Evolutionary conservation across 2,888 invertebrate genomes (phyloP).

Genomic region (Drosophila mercatorum): DNA sequence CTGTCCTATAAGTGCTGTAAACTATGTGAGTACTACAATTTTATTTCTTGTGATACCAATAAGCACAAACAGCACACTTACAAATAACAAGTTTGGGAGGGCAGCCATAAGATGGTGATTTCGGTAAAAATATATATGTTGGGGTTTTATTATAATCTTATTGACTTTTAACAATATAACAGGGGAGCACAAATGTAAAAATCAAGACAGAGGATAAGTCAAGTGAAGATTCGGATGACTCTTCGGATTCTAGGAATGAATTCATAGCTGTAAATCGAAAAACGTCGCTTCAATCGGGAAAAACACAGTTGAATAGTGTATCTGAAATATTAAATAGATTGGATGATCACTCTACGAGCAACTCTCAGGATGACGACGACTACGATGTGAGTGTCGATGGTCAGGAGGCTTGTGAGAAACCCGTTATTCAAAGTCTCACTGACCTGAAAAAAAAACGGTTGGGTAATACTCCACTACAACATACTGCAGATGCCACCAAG

Average conservation of each 20-base stretch:
- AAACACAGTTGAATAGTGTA: constrained; percentile 62
- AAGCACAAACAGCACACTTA: constrained; percentile 30
- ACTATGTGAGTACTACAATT: constrained; percentile 89
- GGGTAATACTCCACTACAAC: constrained; percentile 1
- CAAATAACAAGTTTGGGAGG: constrained; percentile 9
- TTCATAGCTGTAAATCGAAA: constrained; percentile 70
- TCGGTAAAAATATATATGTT: neutral
- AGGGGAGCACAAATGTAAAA: constrained; percentile 51
- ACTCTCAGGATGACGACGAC: constrained; percentile 79
- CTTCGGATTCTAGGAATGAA: constrained; percentile 81
- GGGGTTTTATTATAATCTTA: constrained; percentile 18
- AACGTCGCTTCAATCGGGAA: constrained; percentile 45
- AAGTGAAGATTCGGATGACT: constrained; percentile 82
- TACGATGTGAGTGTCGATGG: constrained; percentile 59
- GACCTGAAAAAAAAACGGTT: constrained; percentile 49
- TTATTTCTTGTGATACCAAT: neutral
- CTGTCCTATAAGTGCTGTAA: constrained; percentile 93
- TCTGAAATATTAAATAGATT: constrained; percentile 73
- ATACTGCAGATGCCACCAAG: constrained; percentile 13
- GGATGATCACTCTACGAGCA: constrained; percentile 78
- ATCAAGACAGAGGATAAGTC: constrained; percentile 71
- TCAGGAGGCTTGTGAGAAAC: constrained; percentile 41
- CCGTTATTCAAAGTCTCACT: constrained; percentile 50
- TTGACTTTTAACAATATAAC: constrained; percentile 32
- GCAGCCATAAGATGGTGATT: neutral